Evolutionary conservation across 64 coral and sea anemone genomes (phyloP).

Genomic region (Pachyseris speciosa): DNA sequence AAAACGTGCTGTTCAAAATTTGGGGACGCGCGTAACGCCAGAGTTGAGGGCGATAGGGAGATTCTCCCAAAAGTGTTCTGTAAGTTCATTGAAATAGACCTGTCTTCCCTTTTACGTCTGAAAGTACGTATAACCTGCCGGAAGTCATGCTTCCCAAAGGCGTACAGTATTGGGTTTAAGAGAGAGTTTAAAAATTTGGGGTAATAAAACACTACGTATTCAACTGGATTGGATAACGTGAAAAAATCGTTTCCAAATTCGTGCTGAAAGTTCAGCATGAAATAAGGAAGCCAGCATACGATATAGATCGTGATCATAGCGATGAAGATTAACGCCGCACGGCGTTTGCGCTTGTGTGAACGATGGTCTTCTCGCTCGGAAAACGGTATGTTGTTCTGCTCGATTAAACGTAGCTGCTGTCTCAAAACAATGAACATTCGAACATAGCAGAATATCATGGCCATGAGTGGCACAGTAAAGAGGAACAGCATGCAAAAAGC

Average conservation of each 20-base stretch:
- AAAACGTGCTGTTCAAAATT: too few species aligned
- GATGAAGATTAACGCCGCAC: neutral
- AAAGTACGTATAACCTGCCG: neutral
- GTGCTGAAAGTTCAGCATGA: neutral
- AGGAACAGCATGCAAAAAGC: neutral
- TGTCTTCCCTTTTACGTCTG: neutral
- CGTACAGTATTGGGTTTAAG: constrained; percentile 16
- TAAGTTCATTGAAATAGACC: too few species aligned
- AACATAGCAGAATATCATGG: neutral
- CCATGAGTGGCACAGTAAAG: neutral
- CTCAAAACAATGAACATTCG: neutral
- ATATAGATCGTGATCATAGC: neutral
- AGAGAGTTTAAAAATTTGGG: neutral
- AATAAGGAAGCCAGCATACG: constrained; percentile 10
- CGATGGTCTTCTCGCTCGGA: neutral
- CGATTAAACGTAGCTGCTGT: neutral
- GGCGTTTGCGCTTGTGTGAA: neutral
- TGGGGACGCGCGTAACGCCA: too few species aligned
- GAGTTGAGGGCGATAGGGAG: too few species aligned
- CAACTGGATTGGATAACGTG: neutral
- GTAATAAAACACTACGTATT: constrained; percentile 9
- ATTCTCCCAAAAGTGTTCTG: too few species aligned
- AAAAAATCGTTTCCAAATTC: neutral
- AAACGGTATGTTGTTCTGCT: neutral
- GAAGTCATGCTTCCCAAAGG: constrained; percentile 1